Conservation (phyloP, 1,140 invertebrate genomes). For the Caenorhabditis inopinata region DNA sequence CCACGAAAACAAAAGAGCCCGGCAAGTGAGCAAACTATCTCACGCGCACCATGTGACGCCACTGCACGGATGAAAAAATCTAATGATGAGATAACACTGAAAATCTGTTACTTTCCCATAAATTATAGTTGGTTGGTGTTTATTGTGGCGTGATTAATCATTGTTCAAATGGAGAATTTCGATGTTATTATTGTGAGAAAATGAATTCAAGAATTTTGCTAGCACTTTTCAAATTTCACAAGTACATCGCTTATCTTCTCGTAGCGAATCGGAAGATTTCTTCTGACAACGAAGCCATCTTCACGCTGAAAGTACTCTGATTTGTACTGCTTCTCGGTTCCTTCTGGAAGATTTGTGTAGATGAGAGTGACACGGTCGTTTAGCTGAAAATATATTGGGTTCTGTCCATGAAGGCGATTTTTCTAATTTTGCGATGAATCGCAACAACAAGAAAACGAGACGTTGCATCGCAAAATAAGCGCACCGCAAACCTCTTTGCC, state of each 20-base stretch:
- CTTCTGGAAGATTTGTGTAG: not conserved
- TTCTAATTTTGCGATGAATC: no score
- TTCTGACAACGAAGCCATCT: not conserved
- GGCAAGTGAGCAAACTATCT: not conserved
- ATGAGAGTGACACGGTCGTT: not conserved
- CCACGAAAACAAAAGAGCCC: not conserved
- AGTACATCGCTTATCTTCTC: not conserved
- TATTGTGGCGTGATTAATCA: no score
- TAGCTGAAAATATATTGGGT: not conserved
- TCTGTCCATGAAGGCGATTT: no score
- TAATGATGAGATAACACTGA: not conserved
- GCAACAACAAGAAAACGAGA: not conserved
- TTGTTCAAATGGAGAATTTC: no score
- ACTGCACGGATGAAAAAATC: not conserved
- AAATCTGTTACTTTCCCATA: no score
- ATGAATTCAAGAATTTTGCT: no score
- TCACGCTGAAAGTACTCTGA: constrained; percentile 4
- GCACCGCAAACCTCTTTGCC: not conserved
- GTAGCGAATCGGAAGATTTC: not conserved
- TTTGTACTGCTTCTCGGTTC: not conserved
- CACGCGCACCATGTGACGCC: not conserved
- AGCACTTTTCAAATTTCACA: not conserved
- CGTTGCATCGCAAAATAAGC: no score
- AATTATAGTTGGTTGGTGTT: no score
- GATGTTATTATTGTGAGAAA: no score